Percentiles rank a stretch among this genome's conserved stretches.
These are phyloP conservation scores for Tetramorium parvispinum DNA, from an alignment of 1,140 invertebrate species.

Conservation along the genomic window DNA sequence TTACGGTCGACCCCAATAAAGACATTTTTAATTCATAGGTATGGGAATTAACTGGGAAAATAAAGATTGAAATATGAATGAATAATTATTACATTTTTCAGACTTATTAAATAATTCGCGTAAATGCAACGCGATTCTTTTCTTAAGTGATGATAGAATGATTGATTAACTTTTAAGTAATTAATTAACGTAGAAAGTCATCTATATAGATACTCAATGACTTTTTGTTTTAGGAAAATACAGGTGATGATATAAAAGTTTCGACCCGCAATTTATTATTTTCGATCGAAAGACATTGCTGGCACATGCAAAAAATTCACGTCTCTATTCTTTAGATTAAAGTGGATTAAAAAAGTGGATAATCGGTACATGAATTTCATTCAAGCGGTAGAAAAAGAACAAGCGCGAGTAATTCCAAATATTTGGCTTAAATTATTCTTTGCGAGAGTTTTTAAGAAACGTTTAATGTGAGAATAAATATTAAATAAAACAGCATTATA, in stretches of 20 bases:
- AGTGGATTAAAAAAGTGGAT: neutral
- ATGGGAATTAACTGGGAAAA: too few relatives aligned
- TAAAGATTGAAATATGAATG: too few relatives aligned
- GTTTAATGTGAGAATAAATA: neutral
- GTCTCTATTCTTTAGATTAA: neutral
- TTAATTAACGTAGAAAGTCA: neutral
- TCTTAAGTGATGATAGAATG: neutral
- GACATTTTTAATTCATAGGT: too few relatives aligned
- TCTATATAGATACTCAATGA: neutral
- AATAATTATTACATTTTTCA: too few relatives aligned
- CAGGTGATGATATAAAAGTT: neutral
- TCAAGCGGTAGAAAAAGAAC: neutral
- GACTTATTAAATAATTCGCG: neutral
- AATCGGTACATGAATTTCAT: neutral
- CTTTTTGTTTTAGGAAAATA: neutral
- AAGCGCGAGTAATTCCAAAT: neutral
- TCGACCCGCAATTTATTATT: neutral
- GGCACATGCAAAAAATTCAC: neutral
- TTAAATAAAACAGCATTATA: neutral
- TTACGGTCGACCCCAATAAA: too few relatives aligned
- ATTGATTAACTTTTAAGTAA: neutral
- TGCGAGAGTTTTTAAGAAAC: neutral
- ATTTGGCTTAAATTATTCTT: constrained; percentile 6
- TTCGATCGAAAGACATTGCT: neutral
- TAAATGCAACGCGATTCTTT: neutral